Evolutionary conservation across 2,888 invertebrate genomes (phyloP), one percentile per base, ranked within the genome.

Genomic region (Andrena fulva): DNA sequence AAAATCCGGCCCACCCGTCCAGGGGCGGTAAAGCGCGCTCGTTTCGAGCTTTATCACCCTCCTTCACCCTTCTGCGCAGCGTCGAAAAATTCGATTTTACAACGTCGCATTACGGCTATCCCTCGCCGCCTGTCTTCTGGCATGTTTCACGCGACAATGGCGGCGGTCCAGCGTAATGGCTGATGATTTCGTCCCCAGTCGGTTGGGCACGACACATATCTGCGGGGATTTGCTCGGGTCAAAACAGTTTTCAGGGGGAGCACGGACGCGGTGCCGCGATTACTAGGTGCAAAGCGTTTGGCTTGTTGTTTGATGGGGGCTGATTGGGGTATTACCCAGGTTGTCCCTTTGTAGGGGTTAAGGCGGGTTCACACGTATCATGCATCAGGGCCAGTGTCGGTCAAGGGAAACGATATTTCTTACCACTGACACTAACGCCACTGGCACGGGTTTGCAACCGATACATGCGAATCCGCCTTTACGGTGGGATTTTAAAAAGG

Each of bases 11-110:
- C 62, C 69, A 52, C 59, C 4, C 74, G 69, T 75, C 64, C 77
- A 16, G 80, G 29, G 35, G n/a, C 73, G 77, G 73, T 71, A 76
- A 87, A 84, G 64, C 69, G 73, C 50, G 74, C 68, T 80, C 87
- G 87, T 86, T 85, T 75, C 62, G 75, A 77, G 85, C 82, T 86
- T 87, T 87, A 86, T 87, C 86, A 72, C 66, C 73, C 68, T 59
- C 24, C 68, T 50, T 59, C 64, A 54, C 35, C 20, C 67, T 60
- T 59, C 66, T 66, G 72, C 31, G 67, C 72, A 80, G 80, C 80
- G 80, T 54, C 66, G 80, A 80, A 80, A 80, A 80, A 80, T 80
- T 80, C 67, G 67, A 66, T 80, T 80, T 72, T 80, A 67, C 72
- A 72, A 80, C 80, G 71, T 35, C 48, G 52, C 42, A 75, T 77